Conservation (phyloP, 2,113 vertebrate genomes). For the Aspidoscelis tigris region DNA sequence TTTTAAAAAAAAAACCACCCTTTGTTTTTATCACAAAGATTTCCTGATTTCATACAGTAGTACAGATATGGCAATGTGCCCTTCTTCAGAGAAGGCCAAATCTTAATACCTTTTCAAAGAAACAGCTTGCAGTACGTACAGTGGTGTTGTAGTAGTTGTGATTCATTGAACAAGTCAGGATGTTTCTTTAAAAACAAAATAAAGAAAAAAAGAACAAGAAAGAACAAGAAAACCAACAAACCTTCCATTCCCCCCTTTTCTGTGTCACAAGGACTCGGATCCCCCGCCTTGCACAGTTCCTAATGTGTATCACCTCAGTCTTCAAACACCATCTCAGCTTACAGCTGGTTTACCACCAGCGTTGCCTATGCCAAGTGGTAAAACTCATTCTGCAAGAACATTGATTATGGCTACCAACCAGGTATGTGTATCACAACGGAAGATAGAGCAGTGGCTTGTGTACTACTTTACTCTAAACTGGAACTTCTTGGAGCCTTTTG, state of each 20-base stretch:
- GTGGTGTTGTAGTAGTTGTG: conserved; percentile 41
- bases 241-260: conserved; percentile 59
- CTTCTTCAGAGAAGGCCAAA: not conserved
- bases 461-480: conserved; percentile 4
- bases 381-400: conserved; percentile 79
- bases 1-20: not conserved
- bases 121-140: conserved; percentile 31
- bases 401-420: conserved; percentile 87
- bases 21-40: not conserved
- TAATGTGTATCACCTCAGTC: conserved; percentile 81
- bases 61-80: not conserved
- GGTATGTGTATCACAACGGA: conserved; percentile 74
- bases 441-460: not conserved
- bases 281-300: conserved; percentile 84
- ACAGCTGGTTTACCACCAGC: conserved; percentile 81
- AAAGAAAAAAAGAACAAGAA: not conserved
- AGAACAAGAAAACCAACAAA: not conserved
- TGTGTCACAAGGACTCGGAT: conserved; percentile 89
- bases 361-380: conserved; percentile 82
- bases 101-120: not conserved
- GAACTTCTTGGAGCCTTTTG: not conserved
- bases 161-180: conserved; percentile 56
- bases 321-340: conserved; percentile 80
- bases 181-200: conserved; percentile 53
- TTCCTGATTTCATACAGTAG: not conserved